Base-by-base conservation (phyloP, 1,140 invertebrate genomes). In the Helicoverpa armigera region DNA sequence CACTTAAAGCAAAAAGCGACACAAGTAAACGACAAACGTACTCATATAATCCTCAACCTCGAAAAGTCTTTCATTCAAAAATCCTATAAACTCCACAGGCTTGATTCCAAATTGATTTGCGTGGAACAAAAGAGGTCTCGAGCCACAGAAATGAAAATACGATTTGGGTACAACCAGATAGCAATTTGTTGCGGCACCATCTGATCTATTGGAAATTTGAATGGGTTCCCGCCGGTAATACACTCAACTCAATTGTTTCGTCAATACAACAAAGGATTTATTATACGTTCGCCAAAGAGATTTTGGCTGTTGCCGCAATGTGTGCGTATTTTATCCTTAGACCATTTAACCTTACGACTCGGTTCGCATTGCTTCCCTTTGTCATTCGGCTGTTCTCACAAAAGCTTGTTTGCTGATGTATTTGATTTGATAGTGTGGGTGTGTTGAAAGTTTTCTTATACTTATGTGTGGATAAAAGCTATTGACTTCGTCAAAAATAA, bases 181-280 rank as follows among this genome's bases (percentile, higher is more conserved):
- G 70, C 81, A 79, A 79, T 82, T 82, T 82, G 77, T 70, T 79
- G 77, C 76, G 77, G 76, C 70, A 72, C 72, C 81, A 79, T 70
- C 72, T 79, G 81, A 82, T 82, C 76, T 63, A 70, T 69, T 75
- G 69, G 76, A 82, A 79, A 82, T 82, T 82, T 82, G 76, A 82
- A 82, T 82, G 77, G 81, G 76, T 56, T 69, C 70, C 50, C 53
- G 76, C 18, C 63, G 67, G 81, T 75, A 70, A 79, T 82, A 82
- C 70, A 69, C 58, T 54, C 14, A 60, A 82, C 67, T 79, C 58
- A 79, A 77, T 85, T 78, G 76, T 79, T 69, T 74, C n/a, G 61
- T 76, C 56, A 50, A 74, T 29, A 76, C 73, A 61, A 76, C 56
- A 76, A 63, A 61, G 58, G 56, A 14, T 63, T 76, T 76, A 63